These are phyloP conservation scores for Calypte anna DNA, from an alignment of 2,113 vertebrate genomes.

Conservation along the genomic window DNA sequence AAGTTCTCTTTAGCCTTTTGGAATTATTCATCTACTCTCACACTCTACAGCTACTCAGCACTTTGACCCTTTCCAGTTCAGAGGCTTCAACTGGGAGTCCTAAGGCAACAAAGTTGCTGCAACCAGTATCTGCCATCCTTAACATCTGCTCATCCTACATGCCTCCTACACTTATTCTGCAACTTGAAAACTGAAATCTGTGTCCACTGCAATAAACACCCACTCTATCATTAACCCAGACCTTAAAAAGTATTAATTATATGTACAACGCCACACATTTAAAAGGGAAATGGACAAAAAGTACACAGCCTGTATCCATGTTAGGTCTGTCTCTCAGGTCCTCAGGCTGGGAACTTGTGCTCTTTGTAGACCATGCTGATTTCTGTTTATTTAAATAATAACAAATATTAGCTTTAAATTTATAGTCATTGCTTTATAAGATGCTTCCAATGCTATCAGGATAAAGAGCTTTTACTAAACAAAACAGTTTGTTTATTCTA, in stretches of 20 bases:
- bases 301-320: background rate
- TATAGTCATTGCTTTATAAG: constrained; percentile 25
- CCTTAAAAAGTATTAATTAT: background rate
- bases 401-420: constrained; percentile 56
- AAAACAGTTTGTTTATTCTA: constrained; percentile 44
- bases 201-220: background rate
- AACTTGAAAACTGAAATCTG: background rate
- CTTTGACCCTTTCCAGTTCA: background rate
- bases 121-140: background rate
- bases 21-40: background rate
- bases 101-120: background rate
- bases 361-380: background rate
- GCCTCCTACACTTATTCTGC: background rate
- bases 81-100: background rate
- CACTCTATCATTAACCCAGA: background rate
- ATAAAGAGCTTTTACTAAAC: constrained; percentile 51
- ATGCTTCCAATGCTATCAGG: background rate
- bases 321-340: background rate
- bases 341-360: background rate
- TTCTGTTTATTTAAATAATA: constrained; percentile 48
- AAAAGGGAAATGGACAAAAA: background rate
- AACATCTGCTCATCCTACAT: background rate
- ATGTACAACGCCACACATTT: background rate
- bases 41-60: background rate
- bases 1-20: background rate